Conservation (phyloP, 2,113 vertebrate genomes). For the Chaetodon trifascialis region DNA sequence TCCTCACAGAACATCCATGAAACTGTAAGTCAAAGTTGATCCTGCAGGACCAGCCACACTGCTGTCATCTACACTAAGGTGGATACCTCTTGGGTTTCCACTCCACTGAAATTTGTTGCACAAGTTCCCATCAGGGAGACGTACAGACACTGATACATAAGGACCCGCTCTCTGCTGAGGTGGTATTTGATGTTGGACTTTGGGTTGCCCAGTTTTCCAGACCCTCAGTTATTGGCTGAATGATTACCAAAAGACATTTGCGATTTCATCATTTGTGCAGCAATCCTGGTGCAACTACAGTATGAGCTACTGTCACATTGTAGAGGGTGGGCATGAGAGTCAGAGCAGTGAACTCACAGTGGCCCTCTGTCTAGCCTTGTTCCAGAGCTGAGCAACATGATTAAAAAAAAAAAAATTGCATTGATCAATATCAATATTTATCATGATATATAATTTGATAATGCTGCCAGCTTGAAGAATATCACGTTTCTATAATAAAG, state of each 20-base stretch:
- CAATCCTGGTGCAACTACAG: constrained; percentile 48
- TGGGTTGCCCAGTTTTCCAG: background rate
- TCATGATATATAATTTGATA: too few species aligned
- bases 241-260: constrained; percentile 52
- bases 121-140: background rate
- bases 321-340: background rate
- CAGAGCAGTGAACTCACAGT: background rate
- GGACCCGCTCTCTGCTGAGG: background rate
- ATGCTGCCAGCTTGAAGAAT: too few species aligned
- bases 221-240: constrained; percentile 7
- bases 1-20: background rate
- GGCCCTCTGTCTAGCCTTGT: too few species aligned
- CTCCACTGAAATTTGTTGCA: background rate
- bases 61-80: background rate
- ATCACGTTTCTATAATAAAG: too few species aligned
- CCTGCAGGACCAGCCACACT: background rate
- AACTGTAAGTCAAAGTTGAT: background rate
- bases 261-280: constrained; percentile 53
- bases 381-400: too few species aligned
- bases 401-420: too few species aligned
- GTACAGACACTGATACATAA: background rate
- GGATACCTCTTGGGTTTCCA: background rate
- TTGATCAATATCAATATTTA: too few species aligned
- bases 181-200: background rate
- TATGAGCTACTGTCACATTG: constrained; percentile 8